phyloP scores from a whole-genome alignment of 2,797 vertebrate genomes.

The Myotis findleyi region DNA sequence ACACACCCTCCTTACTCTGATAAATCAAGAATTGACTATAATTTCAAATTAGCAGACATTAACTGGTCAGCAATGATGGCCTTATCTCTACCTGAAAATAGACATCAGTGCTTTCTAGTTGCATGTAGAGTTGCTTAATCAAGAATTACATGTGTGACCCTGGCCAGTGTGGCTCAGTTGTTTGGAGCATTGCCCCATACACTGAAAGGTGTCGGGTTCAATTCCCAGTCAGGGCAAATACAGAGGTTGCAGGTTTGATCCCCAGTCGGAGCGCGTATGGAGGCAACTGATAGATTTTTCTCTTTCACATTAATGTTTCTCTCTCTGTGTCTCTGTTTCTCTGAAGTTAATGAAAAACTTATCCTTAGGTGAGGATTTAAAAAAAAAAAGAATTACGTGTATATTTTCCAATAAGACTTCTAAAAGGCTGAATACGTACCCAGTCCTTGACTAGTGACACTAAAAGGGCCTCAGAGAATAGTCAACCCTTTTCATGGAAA shows the following conservation, averaged over 20 bases:
- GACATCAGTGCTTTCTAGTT: not conserved
- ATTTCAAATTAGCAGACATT: conserved; percentile 13
- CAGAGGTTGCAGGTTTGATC: not conserved
- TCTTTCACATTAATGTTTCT: not conserved
- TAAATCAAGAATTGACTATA: not conserved
- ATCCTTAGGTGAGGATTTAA: not conserved
- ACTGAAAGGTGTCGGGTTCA: not conserved
- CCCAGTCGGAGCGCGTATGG: not conserved
- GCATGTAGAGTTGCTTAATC: not conserved
- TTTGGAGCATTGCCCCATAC: not conserved
- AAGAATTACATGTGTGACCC: not conserved
- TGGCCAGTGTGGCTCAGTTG: not conserved
- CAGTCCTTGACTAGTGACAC: not conserved
- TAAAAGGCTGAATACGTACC: not conserved
- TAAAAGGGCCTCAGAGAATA: not conserved
- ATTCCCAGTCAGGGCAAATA: not conserved
- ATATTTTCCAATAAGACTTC: not conserved
- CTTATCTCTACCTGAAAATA: not conserved
- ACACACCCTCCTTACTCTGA: not conserved
- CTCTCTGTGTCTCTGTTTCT: not conserved
- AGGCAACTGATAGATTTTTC: not conserved
- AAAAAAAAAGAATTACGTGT: not conserved
- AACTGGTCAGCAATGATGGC: not conserved
- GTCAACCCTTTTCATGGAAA: not conserved
- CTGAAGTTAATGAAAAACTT: not conserved